These are phyloP conservation scores for Nephrotoma flavescens DNA, from an alignment of 2,888 invertebrate genomes.

Conservation along the genomic window DNA sequence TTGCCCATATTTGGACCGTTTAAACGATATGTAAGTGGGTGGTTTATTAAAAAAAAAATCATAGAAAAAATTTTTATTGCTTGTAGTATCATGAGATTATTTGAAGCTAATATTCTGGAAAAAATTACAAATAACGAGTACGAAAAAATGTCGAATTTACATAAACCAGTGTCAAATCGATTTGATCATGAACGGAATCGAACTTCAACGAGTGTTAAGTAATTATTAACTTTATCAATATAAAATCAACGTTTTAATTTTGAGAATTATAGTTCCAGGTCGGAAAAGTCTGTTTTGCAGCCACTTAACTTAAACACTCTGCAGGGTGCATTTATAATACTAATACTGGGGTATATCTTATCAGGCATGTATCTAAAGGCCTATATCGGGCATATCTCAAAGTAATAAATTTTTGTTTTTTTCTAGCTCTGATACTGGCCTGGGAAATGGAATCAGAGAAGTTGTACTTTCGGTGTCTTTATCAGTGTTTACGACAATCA, in stretches of 20 bases:
- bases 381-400: background rate
- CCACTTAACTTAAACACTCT: constrained; percentile 56
- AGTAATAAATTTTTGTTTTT: background rate
- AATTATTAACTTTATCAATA: constrained; percentile 11
- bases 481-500: background rate
- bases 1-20: constrained; percentile 56
- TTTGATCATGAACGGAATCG: constrained; percentile 23
- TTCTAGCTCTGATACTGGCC: background rate
- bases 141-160: constrained; percentile 38
- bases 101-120: constrained; percentile 59
- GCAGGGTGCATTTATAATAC: constrained; percentile 56
- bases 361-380: constrained; percentile 23
- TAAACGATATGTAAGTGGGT: constrained; percentile 49
- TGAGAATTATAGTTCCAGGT: background rate
- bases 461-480: background rate
- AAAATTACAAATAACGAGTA: constrained; percentile 67
- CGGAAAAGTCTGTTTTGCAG: background rate
- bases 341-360: constrained; percentile 45
- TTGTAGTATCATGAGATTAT: constrained; percentile 50
- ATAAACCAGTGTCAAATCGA: background rate
- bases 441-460: background rate
- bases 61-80: background rate
- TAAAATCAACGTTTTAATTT: constrained; percentile 10
- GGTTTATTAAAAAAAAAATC: background rate
- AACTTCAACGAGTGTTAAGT: constrained; percentile 22